A percentile compares a stretch with the other conserved stretches of the same genome.
These are phyloP conservation scores for Disparrhopalites patrizii DNA, from an alignment of 2,888 invertebrate species.

Conservation along the genomic window DNA sequence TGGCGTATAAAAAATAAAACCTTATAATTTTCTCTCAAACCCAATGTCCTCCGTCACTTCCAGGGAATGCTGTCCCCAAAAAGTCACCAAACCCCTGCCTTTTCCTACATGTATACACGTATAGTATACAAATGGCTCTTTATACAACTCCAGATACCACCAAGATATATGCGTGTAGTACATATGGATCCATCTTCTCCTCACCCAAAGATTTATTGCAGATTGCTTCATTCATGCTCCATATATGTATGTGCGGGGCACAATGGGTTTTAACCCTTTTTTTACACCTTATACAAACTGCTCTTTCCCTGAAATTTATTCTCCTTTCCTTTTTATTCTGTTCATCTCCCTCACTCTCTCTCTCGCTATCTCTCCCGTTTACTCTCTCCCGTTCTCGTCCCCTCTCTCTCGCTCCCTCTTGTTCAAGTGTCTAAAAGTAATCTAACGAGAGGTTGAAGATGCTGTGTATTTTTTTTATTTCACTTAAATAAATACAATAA, in stretches of 20 bases:
- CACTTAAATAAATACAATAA: background rate
- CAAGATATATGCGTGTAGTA: background rate
- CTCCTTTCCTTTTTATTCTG: background rate
- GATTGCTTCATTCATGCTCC: slow-evolving; percentile 14
- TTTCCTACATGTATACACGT: background rate
- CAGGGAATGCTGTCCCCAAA: background rate
- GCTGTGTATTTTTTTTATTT: too few species aligned
- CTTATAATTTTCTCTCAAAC: slow-evolving; percentile 7
- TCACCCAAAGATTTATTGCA: slow-evolving; percentile 12
- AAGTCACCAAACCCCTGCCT: too few species aligned
- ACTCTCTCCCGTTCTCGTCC: too few species aligned
- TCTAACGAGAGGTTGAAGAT: too few species aligned
- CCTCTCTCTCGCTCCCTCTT: too few species aligned
- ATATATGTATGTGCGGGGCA: background rate
- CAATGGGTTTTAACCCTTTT: background rate
- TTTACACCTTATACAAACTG: background rate
- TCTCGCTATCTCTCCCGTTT: background rate
- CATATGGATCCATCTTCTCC: background rate
- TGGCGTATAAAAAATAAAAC: background rate
- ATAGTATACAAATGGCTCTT: background rate
- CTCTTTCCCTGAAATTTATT: background rate
- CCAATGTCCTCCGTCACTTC: background rate
- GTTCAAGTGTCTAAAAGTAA: too few species aligned
- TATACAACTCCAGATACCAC: background rate
- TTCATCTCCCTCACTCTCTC: background rate